A percentile compares a stretch with the other conserved stretches of the same genome.
Evolutionary conservation across 2,113 vertebrate genomes (phyloP).

Genomic region (Neogale vison): DNA sequence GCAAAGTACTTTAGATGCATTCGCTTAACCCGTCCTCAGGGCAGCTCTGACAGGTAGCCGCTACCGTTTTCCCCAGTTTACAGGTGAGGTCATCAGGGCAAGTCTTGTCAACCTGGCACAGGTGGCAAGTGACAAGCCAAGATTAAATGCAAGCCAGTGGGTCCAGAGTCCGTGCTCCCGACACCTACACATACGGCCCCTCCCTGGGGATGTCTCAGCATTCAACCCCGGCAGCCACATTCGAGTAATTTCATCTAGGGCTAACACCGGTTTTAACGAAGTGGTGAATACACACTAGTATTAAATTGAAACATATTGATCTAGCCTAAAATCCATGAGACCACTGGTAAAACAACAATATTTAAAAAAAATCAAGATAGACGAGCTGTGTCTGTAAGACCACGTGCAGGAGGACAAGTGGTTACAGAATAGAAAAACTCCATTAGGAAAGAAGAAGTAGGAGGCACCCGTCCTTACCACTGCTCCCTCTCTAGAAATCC

Average conservation of each 20-base stretch:
- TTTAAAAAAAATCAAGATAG: background rate
- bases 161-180: background rate
- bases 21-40: background rate
- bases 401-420: background rate
- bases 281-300: background rate
- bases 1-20: background rate
- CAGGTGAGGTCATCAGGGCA: background rate
- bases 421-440: background rate
- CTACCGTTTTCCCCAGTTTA: background rate
- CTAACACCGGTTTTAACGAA: background rate
- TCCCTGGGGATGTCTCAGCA: background rate
- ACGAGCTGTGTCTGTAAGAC: background rate
- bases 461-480: fast-evolving
- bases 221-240: background rate
- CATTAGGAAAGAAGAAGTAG: background rate
- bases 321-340: background rate
- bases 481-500: background rate
- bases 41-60: background rate
- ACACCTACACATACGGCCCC: background rate
- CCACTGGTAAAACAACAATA: background rate
- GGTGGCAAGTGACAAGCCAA: background rate
- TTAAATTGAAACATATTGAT: background rate
- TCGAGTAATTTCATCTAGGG: background rate
- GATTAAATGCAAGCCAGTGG: background rate
- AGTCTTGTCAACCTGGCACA: background rate